Conservation (phyloP, 2,888 invertebrate species). For the Tetranychus truncatus region DNA sequence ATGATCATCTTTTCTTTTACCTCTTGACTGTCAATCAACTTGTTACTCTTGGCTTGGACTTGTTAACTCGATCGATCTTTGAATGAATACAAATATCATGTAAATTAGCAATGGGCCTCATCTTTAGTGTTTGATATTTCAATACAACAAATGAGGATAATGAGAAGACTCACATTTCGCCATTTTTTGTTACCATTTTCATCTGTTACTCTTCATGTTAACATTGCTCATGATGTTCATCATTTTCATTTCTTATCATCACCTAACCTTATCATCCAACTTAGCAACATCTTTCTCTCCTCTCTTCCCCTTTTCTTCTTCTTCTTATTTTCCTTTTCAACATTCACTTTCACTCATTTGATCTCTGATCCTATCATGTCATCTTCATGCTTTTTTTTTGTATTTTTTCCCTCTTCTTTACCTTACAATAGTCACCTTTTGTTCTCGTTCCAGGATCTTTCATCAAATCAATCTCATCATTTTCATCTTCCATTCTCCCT, state of each 20-base stretch:
- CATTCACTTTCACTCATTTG: not conserved
- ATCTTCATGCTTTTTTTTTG: not conserved
- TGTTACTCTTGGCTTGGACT: no score
- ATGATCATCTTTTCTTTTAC: not conserved
- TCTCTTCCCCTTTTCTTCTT: not conserved
- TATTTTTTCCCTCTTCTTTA: no score
- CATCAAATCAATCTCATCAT: not conserved
- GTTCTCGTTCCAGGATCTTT: not conserved
- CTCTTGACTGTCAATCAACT: not conserved
- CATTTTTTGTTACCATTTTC: no score
- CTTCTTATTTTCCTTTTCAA: not conserved
- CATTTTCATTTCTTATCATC: not conserved
- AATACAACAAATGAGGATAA: no score
- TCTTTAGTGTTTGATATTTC: no score
- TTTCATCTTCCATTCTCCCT: not conserved
- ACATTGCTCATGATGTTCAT: no score
- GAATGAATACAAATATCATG: not conserved
- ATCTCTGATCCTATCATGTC: slow-evolving; percentile 1
- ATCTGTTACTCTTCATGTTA: no score
- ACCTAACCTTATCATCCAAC: not conserved
- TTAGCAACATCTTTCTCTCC: not conserved
- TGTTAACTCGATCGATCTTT: not conserved
- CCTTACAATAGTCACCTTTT: not conserved
- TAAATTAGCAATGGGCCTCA: not conserved
- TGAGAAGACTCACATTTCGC: no score